These are phyloP conservation scores for Chinchilla lanigera DNA, from an alignment of 2,113 vertebrate genomes.

Conservation along the genomic window DNA sequence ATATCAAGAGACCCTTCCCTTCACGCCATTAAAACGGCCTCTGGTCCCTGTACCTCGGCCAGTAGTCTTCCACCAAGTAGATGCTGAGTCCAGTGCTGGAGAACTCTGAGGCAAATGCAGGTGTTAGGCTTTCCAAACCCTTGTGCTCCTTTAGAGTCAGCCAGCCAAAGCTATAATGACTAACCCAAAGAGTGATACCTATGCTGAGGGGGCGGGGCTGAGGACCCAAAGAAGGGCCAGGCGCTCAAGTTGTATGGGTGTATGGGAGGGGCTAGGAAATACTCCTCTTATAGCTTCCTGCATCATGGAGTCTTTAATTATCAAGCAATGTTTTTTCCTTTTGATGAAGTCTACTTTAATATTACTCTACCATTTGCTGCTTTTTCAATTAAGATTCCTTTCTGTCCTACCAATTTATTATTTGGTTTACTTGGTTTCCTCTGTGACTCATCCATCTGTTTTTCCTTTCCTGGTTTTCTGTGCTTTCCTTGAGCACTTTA, in stretches of 20 bases:
- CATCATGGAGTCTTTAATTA: background rate
- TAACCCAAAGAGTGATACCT: background rate
- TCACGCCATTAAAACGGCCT: no score
- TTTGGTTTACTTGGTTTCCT: background rate
- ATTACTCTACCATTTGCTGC: background rate
- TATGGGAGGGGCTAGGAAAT: background rate
- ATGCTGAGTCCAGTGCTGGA: background rate
- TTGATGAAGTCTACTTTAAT: background rate
- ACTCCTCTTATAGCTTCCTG: background rate
- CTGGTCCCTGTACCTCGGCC: no score
- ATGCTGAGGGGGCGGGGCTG: background rate
- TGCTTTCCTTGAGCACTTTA: background rate
- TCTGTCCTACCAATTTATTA: background rate
- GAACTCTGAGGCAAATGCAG: background rate
- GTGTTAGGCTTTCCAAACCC: background rate
- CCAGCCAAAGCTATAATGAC: background rate
- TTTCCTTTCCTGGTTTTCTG: background rate
- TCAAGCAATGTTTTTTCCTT: background rate
- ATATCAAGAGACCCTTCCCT: no score
- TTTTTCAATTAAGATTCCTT: background rate
- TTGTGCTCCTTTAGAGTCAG: background rate
- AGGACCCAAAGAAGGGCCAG: background rate
- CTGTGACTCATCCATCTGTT: background rate
- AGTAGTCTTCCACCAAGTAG: no score
- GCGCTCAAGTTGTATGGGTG: background rate